phyloP scores from a whole-genome alignment of 1,140 invertebrate species.

The Harlomillsia oculata region DNA sequence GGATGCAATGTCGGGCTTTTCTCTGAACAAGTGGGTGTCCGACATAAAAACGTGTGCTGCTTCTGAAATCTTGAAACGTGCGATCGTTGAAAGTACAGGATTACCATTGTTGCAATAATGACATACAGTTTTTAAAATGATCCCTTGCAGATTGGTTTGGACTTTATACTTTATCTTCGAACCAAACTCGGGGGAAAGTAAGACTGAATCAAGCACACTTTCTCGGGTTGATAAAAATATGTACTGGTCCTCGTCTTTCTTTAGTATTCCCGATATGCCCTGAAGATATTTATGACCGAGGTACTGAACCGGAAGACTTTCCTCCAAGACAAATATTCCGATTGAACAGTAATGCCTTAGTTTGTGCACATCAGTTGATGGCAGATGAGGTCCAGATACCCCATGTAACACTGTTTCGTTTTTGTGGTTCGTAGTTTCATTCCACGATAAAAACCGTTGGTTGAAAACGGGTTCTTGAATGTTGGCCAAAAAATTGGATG shows the following conservation, averaged over 20 bases:
- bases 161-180: constrained; percentile 17
- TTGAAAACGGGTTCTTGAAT: too few species aligned
- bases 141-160: neutral
- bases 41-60: neutral
- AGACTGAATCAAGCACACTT: neutral
- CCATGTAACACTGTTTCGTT: too few species aligned
- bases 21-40: neutral
- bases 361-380: constrained; percentile 7
- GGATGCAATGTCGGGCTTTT: too few species aligned
- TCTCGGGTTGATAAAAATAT: neutral
- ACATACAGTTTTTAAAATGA: neutral
- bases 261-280: too few species aligned
- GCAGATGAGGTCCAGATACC: too few species aligned
- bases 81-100: neutral
- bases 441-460: too few species aligned
- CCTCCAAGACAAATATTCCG: neutral
- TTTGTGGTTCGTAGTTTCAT: too few species aligned
- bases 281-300: too few species aligned
- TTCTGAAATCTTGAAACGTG: neutral
- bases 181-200: neutral
- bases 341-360: neutral
- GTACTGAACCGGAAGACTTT: neutral
- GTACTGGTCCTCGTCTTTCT: constrained; percentile 7
- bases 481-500: too few species aligned
- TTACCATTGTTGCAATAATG: constrained; percentile 7